Conservation (phyloP, 2,888 invertebrate genomes). For the Stenoptilia bipunctidactyla region DNA sequence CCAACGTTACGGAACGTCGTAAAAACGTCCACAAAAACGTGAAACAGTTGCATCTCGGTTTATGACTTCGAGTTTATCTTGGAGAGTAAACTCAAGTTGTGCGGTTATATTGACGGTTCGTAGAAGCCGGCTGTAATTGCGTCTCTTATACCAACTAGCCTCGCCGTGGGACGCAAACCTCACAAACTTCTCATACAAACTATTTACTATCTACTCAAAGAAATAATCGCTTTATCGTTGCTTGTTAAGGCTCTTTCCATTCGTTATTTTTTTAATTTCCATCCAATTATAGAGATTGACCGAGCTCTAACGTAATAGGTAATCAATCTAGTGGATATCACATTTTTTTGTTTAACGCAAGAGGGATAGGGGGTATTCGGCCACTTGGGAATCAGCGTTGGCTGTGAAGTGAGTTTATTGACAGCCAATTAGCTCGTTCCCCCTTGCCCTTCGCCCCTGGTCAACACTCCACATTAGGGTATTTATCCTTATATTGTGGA, state of each 20-base stretch:
- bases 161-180: constrained; percentile 21
- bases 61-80: background rate
- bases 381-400: constrained; percentile 29
- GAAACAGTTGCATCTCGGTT: background rate
- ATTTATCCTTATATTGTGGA: constrained; percentile 61
- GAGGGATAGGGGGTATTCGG: constrained; percentile 16
- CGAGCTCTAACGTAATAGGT: constrained; percentile 1
- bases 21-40: constrained; percentile 29
- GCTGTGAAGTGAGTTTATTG: constrained; percentile 43
- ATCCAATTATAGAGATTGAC: background rate
- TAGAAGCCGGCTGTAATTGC: constrained; percentile 37
- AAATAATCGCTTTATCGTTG: background rate
- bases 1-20: constrained; percentile 27
- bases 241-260: background rate
- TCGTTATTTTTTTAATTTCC: background rate
- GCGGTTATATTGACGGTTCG: background rate
- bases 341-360: constrained; percentile 8
- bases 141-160: constrained; percentile 52
- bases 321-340: constrained; percentile 1
- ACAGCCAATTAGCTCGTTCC: constrained; percentile 62
- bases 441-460: constrained; percentile 26
- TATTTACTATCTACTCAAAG: background rate
- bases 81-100: background rate
- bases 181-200: background rate
- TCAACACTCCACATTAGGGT: constrained; percentile 36